Percentiles rank a stretch among this genome's conserved stretches.
Conservation (phyloP, 2,113 vertebrate genomes). For the Mesoclemmys tuberculata region DNA sequence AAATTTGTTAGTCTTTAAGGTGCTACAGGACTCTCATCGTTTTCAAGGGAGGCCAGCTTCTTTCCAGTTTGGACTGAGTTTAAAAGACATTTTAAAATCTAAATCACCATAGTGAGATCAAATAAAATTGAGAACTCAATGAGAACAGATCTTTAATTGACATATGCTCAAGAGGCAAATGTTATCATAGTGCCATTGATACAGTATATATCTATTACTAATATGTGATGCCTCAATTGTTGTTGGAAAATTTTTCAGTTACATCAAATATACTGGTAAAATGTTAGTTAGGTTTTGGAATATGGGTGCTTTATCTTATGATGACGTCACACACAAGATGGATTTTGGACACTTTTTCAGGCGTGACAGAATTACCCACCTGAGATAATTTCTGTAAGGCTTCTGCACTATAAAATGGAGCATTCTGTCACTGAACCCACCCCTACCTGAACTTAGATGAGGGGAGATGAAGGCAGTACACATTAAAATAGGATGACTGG, state of each 20-base stretch:
- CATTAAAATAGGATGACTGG: not conserved
- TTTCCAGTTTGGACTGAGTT: slow-evolving; percentile 62
- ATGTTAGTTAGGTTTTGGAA: not conserved
- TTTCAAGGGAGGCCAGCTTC: slow-evolving; percentile 23
- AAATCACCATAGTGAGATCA: slow-evolving; percentile 71
- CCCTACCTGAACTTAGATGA: not conserved
- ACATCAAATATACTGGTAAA: not conserved
- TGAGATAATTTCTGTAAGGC: not conserved
- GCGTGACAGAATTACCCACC: not conserved
- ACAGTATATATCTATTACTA: not conserved
- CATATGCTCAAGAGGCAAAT: slow-evolving; percentile 63
- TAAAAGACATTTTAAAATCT: slow-evolving; percentile 63
- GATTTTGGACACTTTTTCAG: not conserved
- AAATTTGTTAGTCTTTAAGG: no score
- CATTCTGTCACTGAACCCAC: not conserved
- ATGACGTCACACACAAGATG: not conserved
- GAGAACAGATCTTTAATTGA: slow-evolving; percentile 72
- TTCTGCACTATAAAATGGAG: not conserved
- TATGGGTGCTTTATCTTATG: not conserved
- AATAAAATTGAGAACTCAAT: slow-evolving; percentile 59
- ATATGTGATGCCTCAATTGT: not conserved
- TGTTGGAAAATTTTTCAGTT: not conserved
- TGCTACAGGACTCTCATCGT: no score
- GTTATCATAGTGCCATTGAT: slow-evolving; percentile 64
- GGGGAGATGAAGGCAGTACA: not conserved